Evolutionary conservation across 2,113 vertebrate species (phyloP).

Genomic region (Ploceus nigricollis): DNA sequence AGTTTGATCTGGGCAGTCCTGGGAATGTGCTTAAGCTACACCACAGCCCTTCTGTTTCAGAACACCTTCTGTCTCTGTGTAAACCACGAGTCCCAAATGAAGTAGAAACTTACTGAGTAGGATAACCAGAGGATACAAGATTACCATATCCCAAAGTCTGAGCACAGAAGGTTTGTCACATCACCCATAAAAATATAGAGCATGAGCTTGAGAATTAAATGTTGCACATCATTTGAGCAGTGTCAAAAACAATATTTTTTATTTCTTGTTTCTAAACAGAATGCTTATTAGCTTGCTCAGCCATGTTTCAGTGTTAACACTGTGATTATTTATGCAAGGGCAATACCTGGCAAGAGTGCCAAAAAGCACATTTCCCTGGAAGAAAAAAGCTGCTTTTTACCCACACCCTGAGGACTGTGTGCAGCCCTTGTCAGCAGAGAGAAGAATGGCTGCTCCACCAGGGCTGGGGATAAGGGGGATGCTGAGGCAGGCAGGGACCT

Average conservation of each 20-base stretch:
- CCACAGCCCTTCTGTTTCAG: neutral
- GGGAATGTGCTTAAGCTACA: neutral
- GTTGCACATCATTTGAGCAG: neutral
- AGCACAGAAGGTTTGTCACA: neutral
- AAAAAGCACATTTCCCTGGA: neutral
- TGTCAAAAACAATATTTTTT: neutral
- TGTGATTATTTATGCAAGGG: neutral
- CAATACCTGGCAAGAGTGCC: neutral
- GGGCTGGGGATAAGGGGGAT: neutral
- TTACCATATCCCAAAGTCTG: neutral
- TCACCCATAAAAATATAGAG: neutral
- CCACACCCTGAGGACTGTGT: neutral
- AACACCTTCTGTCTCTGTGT: neutral
- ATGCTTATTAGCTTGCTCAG: accelerated
- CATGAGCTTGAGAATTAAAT: neutral
- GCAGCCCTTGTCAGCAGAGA: neutral
- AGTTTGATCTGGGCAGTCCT: neutral
- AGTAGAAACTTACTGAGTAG: neutral
- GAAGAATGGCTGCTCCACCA: neutral
- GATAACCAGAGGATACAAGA: neutral
- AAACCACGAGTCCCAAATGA: neutral
- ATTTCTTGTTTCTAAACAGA: neutral
- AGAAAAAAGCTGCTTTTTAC: neutral
- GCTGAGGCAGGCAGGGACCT: neutral
- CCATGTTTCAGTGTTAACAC: neutral